Evolutionary conservation across 2,797 vertebrate species (phyloP), one percentile per base, ranked within the genome.

Genomic region (Synaphobranchus kaupii): DNA sequence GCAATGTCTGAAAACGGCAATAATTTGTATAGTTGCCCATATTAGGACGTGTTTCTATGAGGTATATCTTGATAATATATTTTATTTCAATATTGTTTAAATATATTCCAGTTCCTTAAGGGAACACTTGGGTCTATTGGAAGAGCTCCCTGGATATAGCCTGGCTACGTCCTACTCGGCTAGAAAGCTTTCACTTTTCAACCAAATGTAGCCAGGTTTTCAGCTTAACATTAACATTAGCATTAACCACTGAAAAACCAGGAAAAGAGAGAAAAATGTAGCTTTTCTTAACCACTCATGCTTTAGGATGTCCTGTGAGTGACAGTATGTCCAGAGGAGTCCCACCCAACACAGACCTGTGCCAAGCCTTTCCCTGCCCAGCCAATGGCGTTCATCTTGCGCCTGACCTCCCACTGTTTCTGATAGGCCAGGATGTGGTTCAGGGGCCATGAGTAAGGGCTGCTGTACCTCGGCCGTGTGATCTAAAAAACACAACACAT

Each of bases 401-500:
- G 95, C 89, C 94, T 97, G 0, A 99, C 93, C 92, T 99, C 98
- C 98, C 98, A 99, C 89, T 99, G 98, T 93, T 96, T 97, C 93
- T 96, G 93, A 89, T 95, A 95, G 88, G 94, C 95, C 91, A 95
- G 88, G 88, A 95, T 94, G 89, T 89, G 94, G 90, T 95, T 96
- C 4, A 95, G 96, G 88, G 99, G 99, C 98, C 98, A 99, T 0
- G 99, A 98, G 88, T 99, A 99, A 0, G 99, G 98, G 93, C 92
- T 96, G 50, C 95, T 96, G 7, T 96, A 96, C 85, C 96, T 94
- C 1, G 94, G 92, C 90, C 94, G 92, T 88, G 95, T 96, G 31
- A 96, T 96, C 96, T 96, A 50, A 50, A 88, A 66, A n/a, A 66
- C 50, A 86, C 8, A 9, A 76, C 50, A 86, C 12, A 17, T 85